These are phyloP conservation scores for Sylvilagus bachmani DNA, from an alignment of 2,113 vertebrate species.

Conservation along the genomic window DNA sequence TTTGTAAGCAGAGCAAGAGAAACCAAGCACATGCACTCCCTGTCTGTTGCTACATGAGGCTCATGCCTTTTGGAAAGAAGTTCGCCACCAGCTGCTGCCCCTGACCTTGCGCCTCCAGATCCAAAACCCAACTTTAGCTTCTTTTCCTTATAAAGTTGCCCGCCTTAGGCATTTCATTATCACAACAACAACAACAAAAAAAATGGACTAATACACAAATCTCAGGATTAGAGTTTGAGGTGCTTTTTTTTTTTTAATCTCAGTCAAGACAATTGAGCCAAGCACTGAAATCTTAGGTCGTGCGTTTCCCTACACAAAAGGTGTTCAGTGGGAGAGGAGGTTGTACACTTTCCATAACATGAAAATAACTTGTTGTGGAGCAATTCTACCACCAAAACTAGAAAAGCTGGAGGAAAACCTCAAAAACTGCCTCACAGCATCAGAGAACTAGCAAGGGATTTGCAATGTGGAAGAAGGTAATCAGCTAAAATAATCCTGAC, in stretches of 20 bases:
- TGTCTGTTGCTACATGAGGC: too few species aligned
- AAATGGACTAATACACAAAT: not conserved
- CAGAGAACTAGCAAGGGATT: not conserved
- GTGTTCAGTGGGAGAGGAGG: not conserved
- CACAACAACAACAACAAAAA: too few species aligned
- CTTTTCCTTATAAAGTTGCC: too few species aligned
- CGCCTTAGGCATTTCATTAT: too few species aligned
- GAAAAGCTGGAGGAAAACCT: not conserved
- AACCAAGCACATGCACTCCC: too few species aligned
- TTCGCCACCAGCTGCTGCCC: too few species aligned
- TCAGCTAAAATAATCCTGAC: not conserved
- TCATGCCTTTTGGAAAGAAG: too few species aligned
- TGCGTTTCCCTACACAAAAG: not conserved
- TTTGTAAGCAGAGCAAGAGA: too few species aligned
- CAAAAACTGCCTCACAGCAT: not conserved
- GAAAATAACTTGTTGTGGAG: not conserved
- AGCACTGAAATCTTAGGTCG: not conserved
- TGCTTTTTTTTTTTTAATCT: not conserved
- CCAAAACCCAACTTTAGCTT: too few species aligned
- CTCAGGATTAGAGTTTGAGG: not conserved
- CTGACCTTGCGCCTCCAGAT: too few species aligned
- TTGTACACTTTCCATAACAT: not conserved
- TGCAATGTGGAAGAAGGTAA: slow-evolving; percentile 4
- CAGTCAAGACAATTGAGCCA: not conserved
- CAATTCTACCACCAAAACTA: not conserved